Conservation (phyloP, 2,797 vertebrate species). For the Ctenopoma multispine region DNA sequence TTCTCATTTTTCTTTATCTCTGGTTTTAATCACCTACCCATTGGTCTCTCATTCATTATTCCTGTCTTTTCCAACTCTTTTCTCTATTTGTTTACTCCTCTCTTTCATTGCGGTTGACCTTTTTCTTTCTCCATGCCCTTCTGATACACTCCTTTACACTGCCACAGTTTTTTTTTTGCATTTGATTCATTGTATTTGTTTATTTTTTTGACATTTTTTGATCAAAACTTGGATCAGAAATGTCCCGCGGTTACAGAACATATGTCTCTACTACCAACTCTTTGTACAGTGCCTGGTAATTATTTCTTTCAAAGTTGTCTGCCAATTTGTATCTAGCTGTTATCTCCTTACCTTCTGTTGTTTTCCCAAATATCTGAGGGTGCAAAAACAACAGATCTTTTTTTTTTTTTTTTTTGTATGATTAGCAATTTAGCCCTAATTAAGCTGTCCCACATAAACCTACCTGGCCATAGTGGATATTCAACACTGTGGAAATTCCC, state of each 20-base stretch:
- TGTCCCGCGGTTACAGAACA: slow-evolving; percentile 60
- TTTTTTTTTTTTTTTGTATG: slow-evolving; percentile 26
- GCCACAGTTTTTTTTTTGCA: slow-evolving; percentile 21
- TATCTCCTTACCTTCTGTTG: slow-evolving; percentile 71
- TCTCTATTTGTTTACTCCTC: slow-evolving; percentile 26
- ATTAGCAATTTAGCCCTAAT: slow-evolving; percentile 69
- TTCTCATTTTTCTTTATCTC: slow-evolving; percentile 48
- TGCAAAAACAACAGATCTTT: slow-evolving; percentile 39
- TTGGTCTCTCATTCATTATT: slow-evolving; percentile 11
- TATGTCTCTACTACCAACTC: slow-evolving; percentile 59
- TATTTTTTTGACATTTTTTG: slow-evolving; percentile 5
- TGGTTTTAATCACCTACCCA: slow-evolving; percentile 52
- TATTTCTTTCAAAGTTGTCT: slow-evolving; percentile 59
- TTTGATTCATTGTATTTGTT: slow-evolving; percentile 40
- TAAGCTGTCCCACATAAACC: slow-evolving; percentile 54
- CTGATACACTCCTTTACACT: neutral
- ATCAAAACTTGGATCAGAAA: slow-evolving; percentile 36
- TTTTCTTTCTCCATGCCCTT: slow-evolving; percentile 19
- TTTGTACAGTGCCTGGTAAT: slow-evolving; percentile 57
- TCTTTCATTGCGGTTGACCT: slow-evolving; percentile 40
- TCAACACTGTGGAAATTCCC: slow-evolving; percentile 47
- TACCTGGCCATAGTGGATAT: slow-evolving; percentile 34
- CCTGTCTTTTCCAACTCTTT: slow-evolving; percentile 3
- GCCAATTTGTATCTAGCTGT: slow-evolving; percentile 64
- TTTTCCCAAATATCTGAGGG: slow-evolving; percentile 62